Evolutionary conservation across 2,888 invertebrate genomes (phyloP).

Genomic region (Epistrophella euchroma): DNA sequence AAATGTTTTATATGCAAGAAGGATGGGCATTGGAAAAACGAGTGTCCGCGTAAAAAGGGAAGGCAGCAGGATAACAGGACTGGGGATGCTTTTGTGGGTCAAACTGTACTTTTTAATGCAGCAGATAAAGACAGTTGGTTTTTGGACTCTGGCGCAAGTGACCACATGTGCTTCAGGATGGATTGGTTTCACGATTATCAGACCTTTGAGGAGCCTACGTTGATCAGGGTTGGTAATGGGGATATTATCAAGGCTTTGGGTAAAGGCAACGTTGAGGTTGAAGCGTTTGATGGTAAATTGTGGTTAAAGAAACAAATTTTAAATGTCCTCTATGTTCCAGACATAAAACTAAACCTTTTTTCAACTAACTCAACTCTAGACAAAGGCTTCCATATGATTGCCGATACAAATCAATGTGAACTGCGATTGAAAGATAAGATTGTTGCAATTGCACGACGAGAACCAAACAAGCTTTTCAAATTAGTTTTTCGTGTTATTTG

Average conservation of each 20-base stretch:
- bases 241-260: neutral
- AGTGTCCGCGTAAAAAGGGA: neutral
- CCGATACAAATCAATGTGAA: neutral
- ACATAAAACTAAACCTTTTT: neutral
- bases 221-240: slow-evolving; percentile 1
- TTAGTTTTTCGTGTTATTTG: neutral
- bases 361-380: neutral
- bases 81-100: slow-evolving; percentile 9
- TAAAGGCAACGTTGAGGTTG: neutral
- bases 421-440: neutral
- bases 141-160: slow-evolving; percentile 2
- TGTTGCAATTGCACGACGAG: neutral
- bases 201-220: neutral
- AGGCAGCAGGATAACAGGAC: neutral
- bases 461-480: neutral
- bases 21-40: slow-evolving; percentile 2
- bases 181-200: slow-evolving; percentile 1
- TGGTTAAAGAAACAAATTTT: neutral
- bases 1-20: too few species aligned
- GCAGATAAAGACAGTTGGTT: slow-evolving; percentile 16
- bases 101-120: slow-evolving; percentile 3
- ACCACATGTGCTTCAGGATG: slow-evolving; percentile 1
- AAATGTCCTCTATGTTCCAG: neutral
- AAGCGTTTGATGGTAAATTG: neutral
- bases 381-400: neutral